phyloP scores from a whole-genome alignment of 2,113 vertebrate species.

The Trichomycterus rosablanca region DNA sequence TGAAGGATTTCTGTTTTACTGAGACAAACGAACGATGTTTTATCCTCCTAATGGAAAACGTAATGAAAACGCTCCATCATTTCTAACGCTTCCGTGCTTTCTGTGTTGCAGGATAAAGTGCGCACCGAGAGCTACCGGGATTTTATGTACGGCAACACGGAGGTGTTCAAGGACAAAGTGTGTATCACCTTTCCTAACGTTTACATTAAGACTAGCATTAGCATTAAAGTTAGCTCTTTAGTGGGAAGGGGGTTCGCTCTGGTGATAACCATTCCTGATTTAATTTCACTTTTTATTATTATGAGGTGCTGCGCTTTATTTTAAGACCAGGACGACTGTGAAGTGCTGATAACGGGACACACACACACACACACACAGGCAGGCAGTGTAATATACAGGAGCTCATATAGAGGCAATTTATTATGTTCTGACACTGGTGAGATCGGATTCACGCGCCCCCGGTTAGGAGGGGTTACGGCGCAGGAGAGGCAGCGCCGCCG shows the following conservation, averaged over 20 bases:
- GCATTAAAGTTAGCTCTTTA: slow-evolving; percentile 6
- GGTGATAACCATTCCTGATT: slow-evolving; percentile 59
- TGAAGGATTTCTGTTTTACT: slow-evolving; percentile 29
- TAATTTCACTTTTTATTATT: slow-evolving; percentile 62
- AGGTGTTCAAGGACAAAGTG: slow-evolving; percentile 93
- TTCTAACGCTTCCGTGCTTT: neutral
- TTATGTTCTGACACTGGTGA: slow-evolving; percentile 53
- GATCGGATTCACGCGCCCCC: no score
- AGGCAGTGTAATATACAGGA: slow-evolving; percentile 26
- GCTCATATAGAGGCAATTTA: slow-evolving; percentile 40
- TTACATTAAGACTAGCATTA: slow-evolving; percentile 8
- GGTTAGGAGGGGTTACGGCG: slow-evolving; percentile 29
- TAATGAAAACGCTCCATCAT: slow-evolving; percentile 15
- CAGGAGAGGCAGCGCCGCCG: slow-evolving; percentile 25
- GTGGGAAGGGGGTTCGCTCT: neutral
- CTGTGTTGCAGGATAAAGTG: slow-evolving; percentile 77
- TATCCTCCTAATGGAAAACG: slow-evolving; percentile 35
- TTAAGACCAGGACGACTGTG: slow-evolving; percentile 60
- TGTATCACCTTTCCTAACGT: slow-evolving; percentile 44
- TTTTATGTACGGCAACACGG: slow-evolving; percentile 86
- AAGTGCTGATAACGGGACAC: slow-evolving; percentile 72
- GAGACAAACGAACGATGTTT: slow-evolving; percentile 7
- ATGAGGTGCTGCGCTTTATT: slow-evolving; percentile 52
- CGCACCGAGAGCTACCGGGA: slow-evolving; percentile 91
- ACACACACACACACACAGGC: slow-evolving; percentile 1